Evolutionary conservation across 2,888 invertebrate species (phyloP).

Genomic region (Leptinotarsa rubiginosa): DNA sequence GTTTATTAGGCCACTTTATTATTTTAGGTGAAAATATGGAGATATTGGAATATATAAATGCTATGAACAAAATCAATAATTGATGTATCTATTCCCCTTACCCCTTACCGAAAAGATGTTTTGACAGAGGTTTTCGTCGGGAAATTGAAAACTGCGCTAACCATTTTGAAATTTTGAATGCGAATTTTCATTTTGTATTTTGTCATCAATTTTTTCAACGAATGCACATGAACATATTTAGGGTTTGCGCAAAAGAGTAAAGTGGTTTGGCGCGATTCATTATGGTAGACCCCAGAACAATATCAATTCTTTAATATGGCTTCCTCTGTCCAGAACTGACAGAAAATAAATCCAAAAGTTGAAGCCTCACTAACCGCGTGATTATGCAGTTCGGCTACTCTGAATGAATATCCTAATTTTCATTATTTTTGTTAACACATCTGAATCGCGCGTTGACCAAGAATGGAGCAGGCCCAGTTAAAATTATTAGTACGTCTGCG

Average conservation of each 20-base stretch:
- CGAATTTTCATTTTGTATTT: slow-evolving; percentile 43
- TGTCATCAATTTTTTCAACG: slow-evolving; percentile 55
- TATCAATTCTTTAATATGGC: slow-evolving; percentile 54
- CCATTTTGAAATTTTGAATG: slow-evolving; percentile 22
- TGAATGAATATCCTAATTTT: background rate
- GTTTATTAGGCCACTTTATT: slow-evolving; percentile 28
- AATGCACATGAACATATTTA: slow-evolving; percentile 62
- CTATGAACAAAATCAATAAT: slow-evolving; percentile 64
- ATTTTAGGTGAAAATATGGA: slow-evolving; percentile 37
- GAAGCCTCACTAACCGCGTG: background rate
- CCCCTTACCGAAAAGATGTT: slow-evolving; percentile 55
- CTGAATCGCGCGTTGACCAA: slow-evolving; percentile 63
- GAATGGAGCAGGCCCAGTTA: slow-evolving; percentile 88
- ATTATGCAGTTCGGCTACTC: background rate
- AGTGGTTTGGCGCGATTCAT: slow-evolving; percentile 62
- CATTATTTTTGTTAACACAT: slow-evolving; percentile 26
- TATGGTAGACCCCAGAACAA: slow-evolving; percentile 43
- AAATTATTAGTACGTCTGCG: slow-evolving; percentile 92
- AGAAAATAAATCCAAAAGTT: background rate
- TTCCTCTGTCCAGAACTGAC: slow-evolving; percentile 44
- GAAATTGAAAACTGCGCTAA: slow-evolving; percentile 26
- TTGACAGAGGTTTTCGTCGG: slow-evolving; percentile 42
- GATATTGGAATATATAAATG: slow-evolving; percentile 53
- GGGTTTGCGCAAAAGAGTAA: slow-evolving; percentile 60
- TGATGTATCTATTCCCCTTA: slow-evolving; percentile 61